Evolutionary conservation across 2,113 vertebrate species (phyloP).

Genomic region (Polypterus senegalus): DNA sequence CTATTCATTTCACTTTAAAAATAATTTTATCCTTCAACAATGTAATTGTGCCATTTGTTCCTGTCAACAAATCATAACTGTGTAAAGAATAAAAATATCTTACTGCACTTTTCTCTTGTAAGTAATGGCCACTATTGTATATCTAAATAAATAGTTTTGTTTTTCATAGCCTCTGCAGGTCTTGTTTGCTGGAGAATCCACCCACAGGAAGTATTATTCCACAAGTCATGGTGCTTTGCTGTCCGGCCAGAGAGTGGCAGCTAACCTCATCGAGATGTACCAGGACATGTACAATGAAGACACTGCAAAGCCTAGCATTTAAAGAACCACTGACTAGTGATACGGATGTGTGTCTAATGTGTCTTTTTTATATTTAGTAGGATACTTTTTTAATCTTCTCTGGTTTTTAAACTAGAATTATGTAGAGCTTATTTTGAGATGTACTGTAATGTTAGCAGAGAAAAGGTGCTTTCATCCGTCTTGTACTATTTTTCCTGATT

Average conservation of each 20-base stretch:
- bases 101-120: too few species aligned
- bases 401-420: constrained; percentile 51
- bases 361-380: constrained; percentile 38
- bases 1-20: too few species aligned
- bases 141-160: not conserved
- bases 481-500: constrained; percentile 40
- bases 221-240: constrained; percentile 97
- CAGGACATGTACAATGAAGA: constrained; percentile 72
- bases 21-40: too few species aligned
- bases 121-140: too few species aligned
- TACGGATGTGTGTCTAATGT: constrained; percentile 33
- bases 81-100: too few species aligned
- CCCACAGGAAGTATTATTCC: constrained; percentile 97
- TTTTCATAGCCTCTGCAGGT: constrained; percentile 79
- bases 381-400: constrained; percentile 59
- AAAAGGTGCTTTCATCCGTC: constrained; percentile 45
- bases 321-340: constrained; percentile 62
- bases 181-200: constrained; percentile 95
- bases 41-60: too few species aligned
- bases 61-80: too few species aligned
- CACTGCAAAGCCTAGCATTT: constrained; percentile 54
- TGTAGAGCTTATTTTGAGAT: constrained; percentile 47
- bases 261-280: constrained; percentile 84
- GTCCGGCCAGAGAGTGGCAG: constrained; percentile 90
- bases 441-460: constrained; percentile 52